Percentiles rank a stretch among this genome's conserved stretches.
Evolutionary conservation across 2,113 vertebrate genomes (phyloP).

Genomic region (Siniperca knerii): DNA sequence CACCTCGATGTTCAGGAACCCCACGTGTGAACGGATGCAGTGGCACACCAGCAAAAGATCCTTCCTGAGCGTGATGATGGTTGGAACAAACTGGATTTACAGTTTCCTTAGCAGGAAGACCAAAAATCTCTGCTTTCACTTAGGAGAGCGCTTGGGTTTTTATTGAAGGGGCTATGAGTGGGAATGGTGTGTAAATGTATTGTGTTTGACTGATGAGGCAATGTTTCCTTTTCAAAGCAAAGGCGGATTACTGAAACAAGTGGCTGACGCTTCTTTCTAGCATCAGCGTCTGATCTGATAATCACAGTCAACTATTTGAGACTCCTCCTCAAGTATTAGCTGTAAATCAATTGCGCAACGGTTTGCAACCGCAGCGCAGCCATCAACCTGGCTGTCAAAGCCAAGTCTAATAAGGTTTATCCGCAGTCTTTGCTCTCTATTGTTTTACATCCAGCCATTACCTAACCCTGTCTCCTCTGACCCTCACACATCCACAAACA

Average conservation of each 20-base stretch:
- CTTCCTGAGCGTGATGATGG: slow-evolving; percentile 40
- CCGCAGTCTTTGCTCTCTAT: slow-evolving; percentile 38
- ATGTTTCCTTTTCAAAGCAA: slow-evolving; percentile 50
- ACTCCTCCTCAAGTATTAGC: slow-evolving; percentile 35
- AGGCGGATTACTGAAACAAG: slow-evolving; percentile 55
- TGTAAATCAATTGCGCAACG: slow-evolving; percentile 62
- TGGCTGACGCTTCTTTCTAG: slow-evolving; percentile 39
- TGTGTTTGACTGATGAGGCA: slow-evolving; percentile 52
- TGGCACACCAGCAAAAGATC: slow-evolving; percentile 51
- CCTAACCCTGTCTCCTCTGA: slow-evolving; percentile 67
- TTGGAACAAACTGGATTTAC: slow-evolving; percentile 65
- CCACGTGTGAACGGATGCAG: slow-evolving; percentile 72
- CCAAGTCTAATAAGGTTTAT: slow-evolving; percentile 52
- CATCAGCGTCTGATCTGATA: slow-evolving; percentile 63
- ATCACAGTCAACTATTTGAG: slow-evolving; percentile 54
- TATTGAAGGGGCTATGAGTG: slow-evolving; percentile 35
- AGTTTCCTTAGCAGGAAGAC: slow-evolving; percentile 42
- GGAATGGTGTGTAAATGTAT: slow-evolving; percentile 37
- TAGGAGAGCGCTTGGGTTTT: slow-evolving; percentile 38
- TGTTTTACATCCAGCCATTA: slow-evolving; percentile 75
- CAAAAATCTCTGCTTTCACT: slow-evolving; percentile 51
- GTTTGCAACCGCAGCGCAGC: slow-evolving; percentile 40
- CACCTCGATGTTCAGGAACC: slow-evolving; percentile 32
- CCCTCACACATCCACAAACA: slow-evolving; percentile 52
- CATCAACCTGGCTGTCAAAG: slow-evolving; percentile 45